phyloP scores from a whole-genome alignment of 2,113 vertebrate species.

The Neotoma lepida region DNA sequence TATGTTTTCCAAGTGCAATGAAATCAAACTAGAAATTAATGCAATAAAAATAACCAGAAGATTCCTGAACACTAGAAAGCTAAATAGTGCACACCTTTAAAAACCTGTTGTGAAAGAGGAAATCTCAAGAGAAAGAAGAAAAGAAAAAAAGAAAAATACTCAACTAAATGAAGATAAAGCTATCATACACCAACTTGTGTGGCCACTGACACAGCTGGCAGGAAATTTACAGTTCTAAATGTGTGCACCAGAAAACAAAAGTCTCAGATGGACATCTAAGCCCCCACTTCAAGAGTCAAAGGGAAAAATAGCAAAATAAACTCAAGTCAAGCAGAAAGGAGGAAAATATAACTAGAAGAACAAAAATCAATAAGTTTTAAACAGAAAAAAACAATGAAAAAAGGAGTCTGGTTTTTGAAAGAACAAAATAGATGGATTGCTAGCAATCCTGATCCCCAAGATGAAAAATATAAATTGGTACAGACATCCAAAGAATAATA shows the following conservation, averaged over 20 bases:
- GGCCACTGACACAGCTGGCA: background rate
- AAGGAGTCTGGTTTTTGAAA: background rate
- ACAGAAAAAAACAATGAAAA: background rate
- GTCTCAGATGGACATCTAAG: background rate
- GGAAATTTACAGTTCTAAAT: background rate
- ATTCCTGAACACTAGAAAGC: background rate
- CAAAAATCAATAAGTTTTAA: background rate
- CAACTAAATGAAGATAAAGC: background rate
- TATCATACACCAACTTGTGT: background rate
- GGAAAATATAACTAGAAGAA: background rate
- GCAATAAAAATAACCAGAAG: constrained; percentile 31
- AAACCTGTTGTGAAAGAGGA: background rate
- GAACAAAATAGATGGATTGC: background rate
- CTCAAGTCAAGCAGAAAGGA: background rate
- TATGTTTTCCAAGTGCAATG: background rate
- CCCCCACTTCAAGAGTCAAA: background rate
- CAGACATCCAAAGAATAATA: background rate
- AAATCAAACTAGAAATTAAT: constrained; percentile 25
- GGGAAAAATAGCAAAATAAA: background rate
- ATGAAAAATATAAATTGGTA: background rate
- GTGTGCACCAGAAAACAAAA: background rate
- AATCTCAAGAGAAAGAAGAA: background rate
- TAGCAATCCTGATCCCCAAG: background rate
- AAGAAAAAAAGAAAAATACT: background rate
- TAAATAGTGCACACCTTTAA: background rate